Evolutionary conservation across 35 echinoderm and acorn worm species (phyloP), one percentile per base, ranked within the genome.

Genomic region (Anneissia japonica): DNA sequence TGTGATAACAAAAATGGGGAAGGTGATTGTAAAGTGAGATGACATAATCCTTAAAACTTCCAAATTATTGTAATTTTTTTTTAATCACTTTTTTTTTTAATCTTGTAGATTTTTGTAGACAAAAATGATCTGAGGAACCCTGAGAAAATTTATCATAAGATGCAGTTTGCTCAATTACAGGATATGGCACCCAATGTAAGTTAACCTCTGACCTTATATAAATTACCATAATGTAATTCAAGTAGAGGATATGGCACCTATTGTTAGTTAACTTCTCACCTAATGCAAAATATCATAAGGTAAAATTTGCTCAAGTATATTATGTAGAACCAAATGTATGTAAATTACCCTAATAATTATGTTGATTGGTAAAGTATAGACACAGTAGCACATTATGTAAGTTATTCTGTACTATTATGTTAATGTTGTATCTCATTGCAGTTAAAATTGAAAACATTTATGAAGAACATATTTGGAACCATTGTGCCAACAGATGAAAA

Each of bases 101-200:
- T 81, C 39, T 46, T 5, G 14, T 75, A 94, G 93, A 46, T 94
- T 32, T 94, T 82, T 88, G 77, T 94, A 11, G 84, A 88, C 33
- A 94, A 94, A 38, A 83, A 80, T 77, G 46, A 89, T 14, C 29
- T 88, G 19, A 72, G 77, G 75, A 89, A 94, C 38, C 93, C 93
- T 11, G 72, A 34, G 3, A 34, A 74, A 31, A 87, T 35, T 13
- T 94, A 94, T 81, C 45, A 91, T 31, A 90, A 90, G 35, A 84
- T 90, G 74, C 74, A 34, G 31, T 45, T 94, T 13, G 77, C 81
- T 56, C 75, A 90, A 46, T 87, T 94, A 73, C 80, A 39, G 23
- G 93, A 87, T 17, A 84, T 85, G 51, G 38, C 90, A 35, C 85
- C 93, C n/a, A 3, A 72, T 38, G 84, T 94, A 74, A 85, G 91